Percentiles rank a stretch among this genome's conserved stretches.
These are phyloP conservation scores for Molanna angustata DNA, from an alignment of 2,888 invertebrate species.

Conservation along the genomic window DNA sequence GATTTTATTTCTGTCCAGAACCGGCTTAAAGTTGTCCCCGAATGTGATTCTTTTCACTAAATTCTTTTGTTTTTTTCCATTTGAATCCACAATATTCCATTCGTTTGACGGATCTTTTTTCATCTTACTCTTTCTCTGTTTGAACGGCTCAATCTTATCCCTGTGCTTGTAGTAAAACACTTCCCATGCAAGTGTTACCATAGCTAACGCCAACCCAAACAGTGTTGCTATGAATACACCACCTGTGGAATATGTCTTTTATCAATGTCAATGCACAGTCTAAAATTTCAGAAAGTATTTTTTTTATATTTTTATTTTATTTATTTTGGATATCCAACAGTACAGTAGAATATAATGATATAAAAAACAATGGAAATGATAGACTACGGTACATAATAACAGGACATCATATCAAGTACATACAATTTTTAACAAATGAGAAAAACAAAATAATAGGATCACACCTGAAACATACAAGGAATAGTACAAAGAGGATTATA, in stretches of 20 bases:
- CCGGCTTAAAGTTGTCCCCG: too few species aligned
- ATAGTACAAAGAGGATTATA: too few species aligned
- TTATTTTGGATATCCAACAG: not conserved
- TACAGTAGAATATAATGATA: not conserved
- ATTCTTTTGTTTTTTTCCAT: not conserved
- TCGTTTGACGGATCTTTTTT: constrained; percentile 13
- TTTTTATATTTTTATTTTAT: constrained; percentile 14
- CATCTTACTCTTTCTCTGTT: constrained; percentile 35
- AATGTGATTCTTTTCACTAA: too few species aligned
- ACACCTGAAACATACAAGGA: too few species aligned
- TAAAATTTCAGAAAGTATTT: too few species aligned
- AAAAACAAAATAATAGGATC: too few species aligned
- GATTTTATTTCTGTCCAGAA: too few species aligned
- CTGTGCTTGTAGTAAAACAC: constrained; percentile 74
- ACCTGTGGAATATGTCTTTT: constrained; percentile 58
- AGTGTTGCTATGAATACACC: constrained; percentile 90
- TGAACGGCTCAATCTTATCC: constrained; percentile 43
- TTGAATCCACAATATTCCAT: not conserved
- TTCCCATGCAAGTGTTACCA: constrained; percentile 79
- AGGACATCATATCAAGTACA: too few species aligned
- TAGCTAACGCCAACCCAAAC: constrained; percentile 78
- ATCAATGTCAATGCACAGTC: too few species aligned
- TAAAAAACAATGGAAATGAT: not conserved
- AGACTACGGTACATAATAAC: too few species aligned
- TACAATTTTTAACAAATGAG: too few species aligned